These are phyloP conservation scores for Polypterus senegalus DNA, from an alignment of 2,113 vertebrate genomes.

Conservation along the genomic window DNA sequence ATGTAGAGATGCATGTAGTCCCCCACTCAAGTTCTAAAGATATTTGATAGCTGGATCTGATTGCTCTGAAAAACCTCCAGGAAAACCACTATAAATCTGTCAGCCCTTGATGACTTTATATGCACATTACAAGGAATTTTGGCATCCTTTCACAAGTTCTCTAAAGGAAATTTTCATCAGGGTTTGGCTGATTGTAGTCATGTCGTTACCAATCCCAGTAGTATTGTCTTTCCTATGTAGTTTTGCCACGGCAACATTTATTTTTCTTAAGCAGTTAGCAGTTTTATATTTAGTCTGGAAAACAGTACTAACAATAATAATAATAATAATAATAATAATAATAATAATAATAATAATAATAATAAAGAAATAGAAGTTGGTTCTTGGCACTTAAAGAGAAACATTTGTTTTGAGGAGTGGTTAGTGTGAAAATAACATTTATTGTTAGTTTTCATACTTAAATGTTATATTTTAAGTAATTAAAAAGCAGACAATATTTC, in stretches of 20 bases:
- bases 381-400: too few relatives aligned
- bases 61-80: constrained; percentile 24
- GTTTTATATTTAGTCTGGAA: neutral
- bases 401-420: too few relatives aligned
- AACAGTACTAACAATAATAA: neutral
- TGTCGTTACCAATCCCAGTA: constrained; percentile 13
- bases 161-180: constrained; percentile 28
- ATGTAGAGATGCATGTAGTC: constrained; percentile 27
- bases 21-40: constrained; percentile 20
- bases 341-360: too few relatives aligned
- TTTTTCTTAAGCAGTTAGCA: constrained; percentile 10
- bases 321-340: too few relatives aligned
- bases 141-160: constrained; percentile 24
- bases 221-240: constrained; percentile 13
- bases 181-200: constrained; percentile 26
- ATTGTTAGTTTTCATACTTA: too few relatives aligned
- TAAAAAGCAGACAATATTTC: too few relatives aligned
- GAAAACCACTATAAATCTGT: constrained; percentile 29
- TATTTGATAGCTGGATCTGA: constrained; percentile 22
- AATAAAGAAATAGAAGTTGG: too few relatives aligned
- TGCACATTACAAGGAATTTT: constrained; percentile 24
- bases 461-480: too few relatives aligned
- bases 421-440: too few relatives aligned
- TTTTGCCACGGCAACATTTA: neutral
- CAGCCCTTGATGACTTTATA: constrained; percentile 25